phyloP scores from a whole-genome alignment of 2,888 invertebrate species.

The Meghimatium bilineatum region DNA sequence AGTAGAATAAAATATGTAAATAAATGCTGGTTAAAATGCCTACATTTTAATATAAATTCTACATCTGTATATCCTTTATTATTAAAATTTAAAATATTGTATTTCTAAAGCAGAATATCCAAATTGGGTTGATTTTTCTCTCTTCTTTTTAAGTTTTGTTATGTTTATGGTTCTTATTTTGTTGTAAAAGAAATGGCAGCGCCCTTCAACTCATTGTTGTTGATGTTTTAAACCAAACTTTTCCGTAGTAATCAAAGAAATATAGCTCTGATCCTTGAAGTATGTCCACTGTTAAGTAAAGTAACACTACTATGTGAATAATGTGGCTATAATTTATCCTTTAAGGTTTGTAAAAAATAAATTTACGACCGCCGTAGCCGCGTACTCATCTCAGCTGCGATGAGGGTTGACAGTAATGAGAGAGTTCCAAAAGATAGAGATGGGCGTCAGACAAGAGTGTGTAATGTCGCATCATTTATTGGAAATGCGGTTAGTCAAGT shows the following conservation, averaged over 20 bases:
- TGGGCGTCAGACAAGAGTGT: too few relatives aligned
- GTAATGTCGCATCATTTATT: too few relatives aligned
- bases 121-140: background rate
- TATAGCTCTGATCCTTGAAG: too few relatives aligned
- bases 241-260: too few relatives aligned
- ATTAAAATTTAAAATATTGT: background rate
- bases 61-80: background rate
- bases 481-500: too few relatives aligned
- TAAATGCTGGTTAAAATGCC: background rate
- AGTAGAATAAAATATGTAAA: background rate
- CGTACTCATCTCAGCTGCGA: too few relatives aligned
- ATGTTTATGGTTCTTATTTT: background rate
- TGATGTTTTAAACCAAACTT: background rate
- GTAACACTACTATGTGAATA: too few relatives aligned
- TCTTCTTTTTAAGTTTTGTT: background rate
- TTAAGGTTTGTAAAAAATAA: too few relatives aligned
- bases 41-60: background rate
- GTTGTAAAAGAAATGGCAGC: slow-evolving; percentile 20
- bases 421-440: too few relatives aligned
- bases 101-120: background rate
- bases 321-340: too few relatives aligned
- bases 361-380: too few relatives aligned
- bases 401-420: too few relatives aligned
- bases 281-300: background rate
- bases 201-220: background rate